phyloP scores from a whole-genome alignment of 1,140 invertebrate genomes.

The Mycetomoellerius zeteki region DNA sequence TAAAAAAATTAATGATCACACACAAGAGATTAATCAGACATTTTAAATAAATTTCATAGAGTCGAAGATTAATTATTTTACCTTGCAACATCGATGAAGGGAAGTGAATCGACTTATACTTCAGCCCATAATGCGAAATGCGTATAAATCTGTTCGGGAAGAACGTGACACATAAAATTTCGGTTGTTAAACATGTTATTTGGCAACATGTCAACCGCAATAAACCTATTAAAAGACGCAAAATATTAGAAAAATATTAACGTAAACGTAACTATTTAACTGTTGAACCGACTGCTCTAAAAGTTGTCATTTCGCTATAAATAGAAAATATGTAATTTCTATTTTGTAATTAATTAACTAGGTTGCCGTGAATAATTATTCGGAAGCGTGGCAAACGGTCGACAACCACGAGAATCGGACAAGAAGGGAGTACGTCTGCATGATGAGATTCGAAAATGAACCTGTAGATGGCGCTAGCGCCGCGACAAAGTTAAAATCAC shows the following conservation, averaged over 20 bases:
- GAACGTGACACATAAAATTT: background rate
- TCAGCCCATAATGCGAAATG: background rate
- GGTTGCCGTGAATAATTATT: constrained; percentile 5
- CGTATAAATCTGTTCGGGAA: background rate
- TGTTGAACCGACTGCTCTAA: background rate
- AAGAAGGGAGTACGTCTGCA: background rate
- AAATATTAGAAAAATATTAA: background rate
- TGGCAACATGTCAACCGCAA: constrained; percentile 3
- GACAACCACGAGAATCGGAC: background rate
- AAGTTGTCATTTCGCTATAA: background rate
- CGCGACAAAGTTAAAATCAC: background rate
- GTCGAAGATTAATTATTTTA: constrained; percentile 16
- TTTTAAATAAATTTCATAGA: background rate
- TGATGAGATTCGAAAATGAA: background rate
- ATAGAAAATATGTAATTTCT: background rate
- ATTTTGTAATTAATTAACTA: background rate
- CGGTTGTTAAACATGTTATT: background rate
- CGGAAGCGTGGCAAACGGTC: constrained; percentile 8
- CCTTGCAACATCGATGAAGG: constrained; percentile 3
- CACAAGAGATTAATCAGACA: background rate
- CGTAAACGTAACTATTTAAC: background rate
- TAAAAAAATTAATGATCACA: background rate
- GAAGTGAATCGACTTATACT: background rate
- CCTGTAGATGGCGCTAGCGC: background rate
- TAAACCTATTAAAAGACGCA: background rate